phyloP scores from a whole-genome alignment of 2,888 invertebrate genomes.

The Nysson spinosus region DNA sequence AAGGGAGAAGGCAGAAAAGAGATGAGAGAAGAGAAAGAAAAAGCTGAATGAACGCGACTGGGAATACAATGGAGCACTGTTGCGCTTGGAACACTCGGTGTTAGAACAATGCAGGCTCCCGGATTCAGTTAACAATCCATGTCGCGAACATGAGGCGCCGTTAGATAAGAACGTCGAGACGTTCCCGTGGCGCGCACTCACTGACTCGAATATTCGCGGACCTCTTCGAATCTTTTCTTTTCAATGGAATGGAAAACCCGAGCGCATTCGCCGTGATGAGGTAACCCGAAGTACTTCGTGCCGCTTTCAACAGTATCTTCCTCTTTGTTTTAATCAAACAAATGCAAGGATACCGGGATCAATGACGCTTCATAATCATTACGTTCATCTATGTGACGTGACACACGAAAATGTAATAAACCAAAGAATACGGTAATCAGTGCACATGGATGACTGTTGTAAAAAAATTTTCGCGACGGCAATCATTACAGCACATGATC shows the following conservation, averaged over 20 bases:
- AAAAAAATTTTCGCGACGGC: too few relatives aligned
- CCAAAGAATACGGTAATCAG: too few relatives aligned
- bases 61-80: conserved; percentile 66
- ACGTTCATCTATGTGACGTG: too few relatives aligned
- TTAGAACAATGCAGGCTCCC: conserved; percentile 64
- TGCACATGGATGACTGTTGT: too few relatives aligned
- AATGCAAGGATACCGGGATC: background rate
- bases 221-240: conserved; percentile 36
- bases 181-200: conserved; percentile 26
- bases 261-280: conserved; percentile 21
- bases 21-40: conserved; percentile 32
- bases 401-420: too few relatives aligned
- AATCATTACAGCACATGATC: too few relatives aligned
- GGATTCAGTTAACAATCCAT: conserved; percentile 67
- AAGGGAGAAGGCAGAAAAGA: conserved; percentile 2
- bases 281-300: conserved; percentile 36
- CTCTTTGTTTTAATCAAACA: background rate
- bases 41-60: conserved; percentile 55
- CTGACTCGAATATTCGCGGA: conserved; percentile 25
- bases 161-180: conserved; percentile 64
- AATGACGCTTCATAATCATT: too few relatives aligned
- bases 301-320: background rate
- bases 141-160: conserved; percentile 57
- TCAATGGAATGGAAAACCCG: conserved; percentile 36
- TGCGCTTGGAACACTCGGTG: conserved; percentile 51